Conservation (phyloP, 2,888 invertebrate genomes). For the Heteromurus nitidus region DNA sequence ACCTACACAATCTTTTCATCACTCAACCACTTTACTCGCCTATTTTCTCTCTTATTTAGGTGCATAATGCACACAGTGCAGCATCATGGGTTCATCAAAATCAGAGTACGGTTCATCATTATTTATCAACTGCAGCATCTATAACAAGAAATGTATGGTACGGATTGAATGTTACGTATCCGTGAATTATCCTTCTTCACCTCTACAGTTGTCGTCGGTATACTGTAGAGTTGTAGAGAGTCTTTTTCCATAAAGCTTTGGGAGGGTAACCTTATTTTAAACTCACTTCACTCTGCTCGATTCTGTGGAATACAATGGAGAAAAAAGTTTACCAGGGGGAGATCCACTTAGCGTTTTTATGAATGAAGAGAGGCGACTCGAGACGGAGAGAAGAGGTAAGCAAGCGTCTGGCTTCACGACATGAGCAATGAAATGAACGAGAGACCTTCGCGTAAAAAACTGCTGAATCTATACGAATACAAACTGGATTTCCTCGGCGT, state of each 20-base stretch:
- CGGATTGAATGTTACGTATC: conserved; percentile 15
- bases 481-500: no score
- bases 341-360: conserved; percentile 13
- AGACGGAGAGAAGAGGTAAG: no score
- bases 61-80: background rate
- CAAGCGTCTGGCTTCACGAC: no score
- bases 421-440: background rate
- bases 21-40: background rate
- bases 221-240: no score
- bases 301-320: background rate
- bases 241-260: no score
- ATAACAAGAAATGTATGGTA: background rate
- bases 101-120: conserved; percentile 26
- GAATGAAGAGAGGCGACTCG: background rate
- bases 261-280: background rate
- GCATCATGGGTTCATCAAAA: conserved; percentile 16
- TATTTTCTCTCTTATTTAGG: background rate
- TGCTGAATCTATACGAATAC: no score
- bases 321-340: background rate
- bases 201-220: background rate
- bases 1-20: conserved; percentile 22
- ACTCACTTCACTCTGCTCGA: background rate
- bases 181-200: conserved; percentile 15
- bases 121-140: background rate
- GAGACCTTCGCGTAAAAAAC: no score